Conservation (phyloP, 2,888 invertebrate species). For the Gnatocerus cornutus region DNA sequence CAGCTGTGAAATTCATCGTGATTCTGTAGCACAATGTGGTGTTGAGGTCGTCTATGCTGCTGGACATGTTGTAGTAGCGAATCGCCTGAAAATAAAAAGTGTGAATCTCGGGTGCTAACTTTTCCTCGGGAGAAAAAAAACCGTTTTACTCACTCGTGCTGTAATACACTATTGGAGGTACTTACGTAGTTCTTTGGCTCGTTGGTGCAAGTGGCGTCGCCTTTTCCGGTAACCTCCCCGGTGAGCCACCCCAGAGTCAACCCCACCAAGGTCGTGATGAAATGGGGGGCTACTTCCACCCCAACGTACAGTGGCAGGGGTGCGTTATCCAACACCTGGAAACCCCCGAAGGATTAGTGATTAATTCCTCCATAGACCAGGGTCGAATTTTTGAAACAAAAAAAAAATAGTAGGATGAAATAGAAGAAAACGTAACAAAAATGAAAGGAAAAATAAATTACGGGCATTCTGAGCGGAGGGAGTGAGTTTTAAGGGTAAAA, state of each 20-base stretch:
- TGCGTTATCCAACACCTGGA: conserved; percentile 65
- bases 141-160: too few relatives aligned
- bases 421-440: too few relatives aligned
- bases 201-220: conserved; percentile 70
- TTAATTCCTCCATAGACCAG: too few relatives aligned
- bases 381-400: too few relatives aligned
- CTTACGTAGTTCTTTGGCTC: conserved; percentile 68
- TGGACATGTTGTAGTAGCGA: conserved; percentile 77
- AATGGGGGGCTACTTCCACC: conserved; percentile 73
- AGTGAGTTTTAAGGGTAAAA: too few relatives aligned
- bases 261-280: conserved; percentile 75
- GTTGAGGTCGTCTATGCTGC: conserved; percentile 72
- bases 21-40: conserved; percentile 81
- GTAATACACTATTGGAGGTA: too few relatives aligned
- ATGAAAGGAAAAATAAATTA: too few relatives aligned
- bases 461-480: too few relatives aligned
- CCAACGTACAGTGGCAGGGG: conserved; percentile 77
- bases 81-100: conserved; percentile 67
- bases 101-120: too few relatives aligned
- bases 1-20: conserved; percentile 82
- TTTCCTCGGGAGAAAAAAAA: too few relatives aligned
- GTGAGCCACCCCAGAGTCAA: conserved; percentile 78
- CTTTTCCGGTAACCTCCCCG: conserved; percentile 69
- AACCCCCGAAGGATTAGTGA: too few relatives aligned
- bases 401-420: too few relatives aligned